Evolutionary conservation across 2,888 invertebrate genomes (phyloP).

Genomic region (Drepana falcataria): DNA sequence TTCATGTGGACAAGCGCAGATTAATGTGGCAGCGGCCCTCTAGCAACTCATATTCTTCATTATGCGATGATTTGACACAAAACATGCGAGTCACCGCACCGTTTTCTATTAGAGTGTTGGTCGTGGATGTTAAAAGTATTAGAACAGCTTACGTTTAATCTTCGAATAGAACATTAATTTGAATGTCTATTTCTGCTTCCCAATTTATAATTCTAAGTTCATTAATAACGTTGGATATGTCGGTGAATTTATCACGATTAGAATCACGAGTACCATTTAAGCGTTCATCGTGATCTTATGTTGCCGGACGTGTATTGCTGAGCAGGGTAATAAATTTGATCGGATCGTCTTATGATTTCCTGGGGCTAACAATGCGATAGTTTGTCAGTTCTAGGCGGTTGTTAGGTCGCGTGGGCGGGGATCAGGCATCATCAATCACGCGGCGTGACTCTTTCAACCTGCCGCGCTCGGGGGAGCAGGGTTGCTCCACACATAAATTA

Average conservation of each 20-base stretch:
- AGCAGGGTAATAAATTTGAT: conserved; percentile 50
- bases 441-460: conserved; percentile 76
- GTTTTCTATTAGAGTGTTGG: conserved; percentile 49
- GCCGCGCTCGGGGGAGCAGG: conserved; percentile 49
- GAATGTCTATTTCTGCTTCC: conserved; percentile 2
- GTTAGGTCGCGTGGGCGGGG: conserved; percentile 61
- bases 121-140: conserved; percentile 31
- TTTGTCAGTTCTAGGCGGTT: conserved; percentile 69
- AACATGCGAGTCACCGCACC: conserved; percentile 55
- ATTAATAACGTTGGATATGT: conserved; percentile 18
- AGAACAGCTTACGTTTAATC: conserved; percentile 19
- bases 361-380: conserved; percentile 55
- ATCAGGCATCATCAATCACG: conserved; percentile 69
- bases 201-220: conserved; percentile 8
- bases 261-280: conserved; percentile 27
- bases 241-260: conserved; percentile 24
- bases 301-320: conserved; percentile 29
- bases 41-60: conserved; percentile 65
- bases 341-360: conserved; percentile 59
- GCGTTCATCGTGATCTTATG: conserved; percentile 29
- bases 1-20: conserved; percentile 51
- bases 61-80: conserved; percentile 65
- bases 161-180: conserved; percentile 9
- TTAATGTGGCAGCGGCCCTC: conserved; percentile 46
- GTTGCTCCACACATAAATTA: conserved; percentile 67